These are phyloP conservation scores for Hycleus cichorii DNA, from an alignment of 1,140 invertebrate genomes.

Conservation along the genomic window DNA sequence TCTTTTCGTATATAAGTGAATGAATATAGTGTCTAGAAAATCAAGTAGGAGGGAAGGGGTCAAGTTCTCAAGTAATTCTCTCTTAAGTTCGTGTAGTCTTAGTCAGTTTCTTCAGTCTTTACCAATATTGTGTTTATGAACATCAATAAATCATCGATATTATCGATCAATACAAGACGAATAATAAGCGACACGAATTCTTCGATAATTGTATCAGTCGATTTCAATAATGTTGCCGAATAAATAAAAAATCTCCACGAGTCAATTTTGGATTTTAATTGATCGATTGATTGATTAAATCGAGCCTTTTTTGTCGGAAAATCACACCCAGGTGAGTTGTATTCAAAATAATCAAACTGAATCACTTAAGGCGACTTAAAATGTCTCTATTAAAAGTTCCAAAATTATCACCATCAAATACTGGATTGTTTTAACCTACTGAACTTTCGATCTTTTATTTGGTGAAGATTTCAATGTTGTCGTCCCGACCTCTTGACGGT, in stretches of 20 bases:
- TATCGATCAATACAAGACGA: background rate
- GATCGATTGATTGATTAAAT: no score
- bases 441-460: constrained; percentile 10
- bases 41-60: constrained; percentile 21
- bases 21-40: constrained; percentile 19
- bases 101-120: constrained; percentile 23
- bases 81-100: background rate
- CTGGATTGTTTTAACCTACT: constrained; percentile 8
- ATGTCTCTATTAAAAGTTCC: no score
- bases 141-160: background rate
- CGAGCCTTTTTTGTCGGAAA: no score
- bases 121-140: constrained; percentile 11
- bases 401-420: no score
- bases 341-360: background rate
- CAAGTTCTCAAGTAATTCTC: constrained; percentile 22
- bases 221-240: background rate
- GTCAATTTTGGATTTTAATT: no score
- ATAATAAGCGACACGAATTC: background rate
- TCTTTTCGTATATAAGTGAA: constrained; percentile 7
- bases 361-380: no score
- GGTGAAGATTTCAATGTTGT: background rate
- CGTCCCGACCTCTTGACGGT: no score
- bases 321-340: background rate
- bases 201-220: background rate
- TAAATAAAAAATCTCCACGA: background rate